Percentiles rank a stretch among this genome's conserved stretches.
phyloP scores from a whole-genome alignment of 2,888 invertebrate genomes.

The Mythimna vitellina region DNA sequence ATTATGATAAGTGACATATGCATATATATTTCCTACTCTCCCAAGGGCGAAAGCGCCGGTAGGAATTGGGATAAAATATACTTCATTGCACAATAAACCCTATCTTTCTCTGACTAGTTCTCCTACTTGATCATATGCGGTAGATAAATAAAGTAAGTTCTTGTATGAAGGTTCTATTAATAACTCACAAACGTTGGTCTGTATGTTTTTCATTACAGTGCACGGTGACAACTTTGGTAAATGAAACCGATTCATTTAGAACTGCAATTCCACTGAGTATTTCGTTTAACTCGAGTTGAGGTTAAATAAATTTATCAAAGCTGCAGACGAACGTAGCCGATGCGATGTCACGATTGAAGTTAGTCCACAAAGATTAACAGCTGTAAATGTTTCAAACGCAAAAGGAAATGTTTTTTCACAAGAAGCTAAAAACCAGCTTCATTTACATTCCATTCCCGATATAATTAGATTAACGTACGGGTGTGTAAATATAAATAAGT shows the following conservation, averaged over 20 bases:
- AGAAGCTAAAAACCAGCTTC: conserved; percentile 31
- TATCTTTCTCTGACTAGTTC: too few species aligned
- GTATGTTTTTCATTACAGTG: conserved; percentile 31
- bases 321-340: conserved; percentile 17
- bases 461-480: conserved; percentile 49
- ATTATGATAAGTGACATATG: too few species aligned
- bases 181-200: not conserved
- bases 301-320: conserved; percentile 51
- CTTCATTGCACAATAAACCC: too few species aligned
- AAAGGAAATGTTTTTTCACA: conserved; percentile 19
- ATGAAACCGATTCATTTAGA: conserved; percentile 32
- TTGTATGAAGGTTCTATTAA: not conserved
- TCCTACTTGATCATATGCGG: not conserved
- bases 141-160: not conserved
- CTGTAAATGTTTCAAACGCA: conserved; percentile 34
- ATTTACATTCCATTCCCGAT: conserved; percentile 54
- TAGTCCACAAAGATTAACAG: conserved; percentile 23
- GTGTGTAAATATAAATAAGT: conserved; percentile 36
- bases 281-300: conserved; percentile 36
- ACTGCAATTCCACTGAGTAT: conserved; percentile 43
- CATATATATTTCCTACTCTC: too few species aligned
- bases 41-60: too few species aligned
- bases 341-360: conserved; percentile 36
- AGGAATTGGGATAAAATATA: too few species aligned
- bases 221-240: conserved; percentile 24